Conservation (phyloP, 2,113 vertebrate species). For the Marcusenius ussheri region DNA sequence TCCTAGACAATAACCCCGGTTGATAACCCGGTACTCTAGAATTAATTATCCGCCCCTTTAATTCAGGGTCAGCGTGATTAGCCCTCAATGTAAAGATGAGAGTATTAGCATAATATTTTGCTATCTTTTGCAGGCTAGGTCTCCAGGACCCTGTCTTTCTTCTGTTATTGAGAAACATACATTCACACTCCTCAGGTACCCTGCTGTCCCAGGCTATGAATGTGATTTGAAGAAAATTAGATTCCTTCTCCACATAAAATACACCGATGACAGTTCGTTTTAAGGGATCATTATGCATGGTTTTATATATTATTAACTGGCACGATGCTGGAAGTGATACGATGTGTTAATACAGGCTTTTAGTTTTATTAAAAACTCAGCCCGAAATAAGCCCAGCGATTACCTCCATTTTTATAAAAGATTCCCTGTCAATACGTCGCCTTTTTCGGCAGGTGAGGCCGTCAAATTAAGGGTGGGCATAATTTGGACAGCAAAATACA, state of each 20-base stretch:
- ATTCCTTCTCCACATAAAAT: conserved; percentile 60
- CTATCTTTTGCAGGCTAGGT: conserved; percentile 60
- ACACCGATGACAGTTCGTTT: conserved; percentile 66
- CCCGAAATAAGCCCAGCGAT: conserved; percentile 55
- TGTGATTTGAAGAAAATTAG: conserved; percentile 74
- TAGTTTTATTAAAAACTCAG: conserved; percentile 63
- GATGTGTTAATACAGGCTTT: conserved; percentile 70
- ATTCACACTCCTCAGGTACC: conserved; percentile 51
- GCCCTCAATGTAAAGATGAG: conserved; percentile 60
- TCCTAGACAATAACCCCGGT: conserved; percentile 60
- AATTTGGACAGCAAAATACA: conserved; percentile 21
- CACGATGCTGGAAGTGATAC: conserved; percentile 62
- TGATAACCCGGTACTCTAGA: conserved; percentile 66
- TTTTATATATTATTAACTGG: conserved; percentile 65
- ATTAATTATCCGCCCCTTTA: conserved; percentile 73
- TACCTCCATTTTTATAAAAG: conserved; percentile 40
- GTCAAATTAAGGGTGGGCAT: conserved; percentile 29
- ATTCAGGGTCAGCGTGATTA: conserved; percentile 65
- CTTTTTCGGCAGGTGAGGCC: conserved; percentile 18
- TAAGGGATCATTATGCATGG: conserved; percentile 64
- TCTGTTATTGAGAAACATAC: conserved; percentile 33
- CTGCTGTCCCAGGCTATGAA: conserved; percentile 73
- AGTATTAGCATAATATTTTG: conserved; percentile 74
- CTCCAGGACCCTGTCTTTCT: conserved; percentile 54
- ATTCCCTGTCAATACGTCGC: conserved; percentile 21